These are phyloP conservation scores for Serranus cabrilla DNA, from an alignment of 2,797 vertebrate species.

Conservation along the genomic window DNA sequence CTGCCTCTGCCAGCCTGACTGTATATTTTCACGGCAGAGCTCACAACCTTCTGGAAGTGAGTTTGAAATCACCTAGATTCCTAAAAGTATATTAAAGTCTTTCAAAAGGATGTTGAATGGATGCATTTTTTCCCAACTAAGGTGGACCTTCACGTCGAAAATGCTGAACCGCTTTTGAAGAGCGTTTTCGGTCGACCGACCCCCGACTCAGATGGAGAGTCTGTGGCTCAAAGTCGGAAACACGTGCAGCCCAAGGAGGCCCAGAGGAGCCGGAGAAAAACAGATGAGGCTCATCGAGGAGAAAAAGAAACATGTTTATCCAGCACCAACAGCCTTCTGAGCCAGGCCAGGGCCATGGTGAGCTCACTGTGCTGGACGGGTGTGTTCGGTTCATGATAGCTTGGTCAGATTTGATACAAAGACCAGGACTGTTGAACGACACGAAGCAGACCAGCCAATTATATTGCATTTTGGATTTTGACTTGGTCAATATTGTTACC, in stretches of 20 bases:
- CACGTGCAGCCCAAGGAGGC: conserved; percentile 45
- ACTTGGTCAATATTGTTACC: background rate
- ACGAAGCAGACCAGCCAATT: background rate
- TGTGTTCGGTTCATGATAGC: background rate
- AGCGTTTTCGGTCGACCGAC: conserved; percentile 79
- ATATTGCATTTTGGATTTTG: conserved; percentile 1
- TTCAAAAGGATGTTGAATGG: background rate
- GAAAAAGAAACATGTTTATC: conserved; percentile 80
- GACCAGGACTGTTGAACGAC: conserved; percentile 3
- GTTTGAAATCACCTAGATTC: conserved; percentile 27
- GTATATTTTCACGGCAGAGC: conserved; percentile 86
- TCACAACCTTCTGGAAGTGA: conserved; percentile 90
- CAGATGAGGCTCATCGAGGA: conserved; percentile 52
- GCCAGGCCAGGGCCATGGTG: conserved; percentile 87
- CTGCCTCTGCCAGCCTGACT: conserved; percentile 86
- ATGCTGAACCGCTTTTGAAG: conserved; percentile 85
- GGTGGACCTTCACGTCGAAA: conserved; percentile 88
- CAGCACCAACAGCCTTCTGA: conserved; percentile 80
- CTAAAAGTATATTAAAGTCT: background rate
- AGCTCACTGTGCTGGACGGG: conserved; percentile 58
- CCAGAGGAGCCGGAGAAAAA: conserved; percentile 57
- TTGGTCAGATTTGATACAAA: conserved; percentile 18
- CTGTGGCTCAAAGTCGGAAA: conserved; percentile 35
- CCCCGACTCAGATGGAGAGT: conserved; percentile 60
- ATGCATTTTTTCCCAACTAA: conserved; percentile 54